These are phyloP conservation scores for Drosophila ironensis DNA, from an alignment of 1,140 invertebrate species.

Conservation along the genomic window DNA sequence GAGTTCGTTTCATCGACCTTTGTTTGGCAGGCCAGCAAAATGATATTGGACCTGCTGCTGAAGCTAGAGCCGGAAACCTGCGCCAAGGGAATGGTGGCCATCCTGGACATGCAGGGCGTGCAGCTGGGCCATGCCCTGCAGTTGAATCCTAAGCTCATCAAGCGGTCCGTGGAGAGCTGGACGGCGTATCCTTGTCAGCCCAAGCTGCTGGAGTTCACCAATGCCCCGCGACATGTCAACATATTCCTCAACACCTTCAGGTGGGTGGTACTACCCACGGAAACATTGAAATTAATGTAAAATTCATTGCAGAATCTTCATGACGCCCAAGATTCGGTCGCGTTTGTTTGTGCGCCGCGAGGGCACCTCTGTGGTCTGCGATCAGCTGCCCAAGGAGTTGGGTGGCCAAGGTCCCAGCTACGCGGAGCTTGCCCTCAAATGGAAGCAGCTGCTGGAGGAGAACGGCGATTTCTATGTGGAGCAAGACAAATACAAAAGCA, in stretches of 20 bases:
- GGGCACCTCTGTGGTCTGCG: constrained; percentile 81
- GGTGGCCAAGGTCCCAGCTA: constrained; percentile 84
- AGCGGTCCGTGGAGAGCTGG: constrained; percentile 85
- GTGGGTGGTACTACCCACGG: constrained; percentile 30
- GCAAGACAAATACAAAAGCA: constrained; percentile 84
- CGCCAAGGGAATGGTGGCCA: constrained; percentile 84
- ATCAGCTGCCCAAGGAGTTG: constrained; percentile 84
- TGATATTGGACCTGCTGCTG: constrained; percentile 84
- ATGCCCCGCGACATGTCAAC: constrained; percentile 87
- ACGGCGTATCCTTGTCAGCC: constrained; percentile 88
- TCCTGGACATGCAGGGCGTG: constrained; percentile 85
- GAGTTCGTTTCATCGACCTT: neutral
- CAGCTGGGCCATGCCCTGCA: constrained; percentile 85
- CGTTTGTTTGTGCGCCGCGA: constrained; percentile 83
- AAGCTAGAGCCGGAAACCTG: constrained; percentile 83
- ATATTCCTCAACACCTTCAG: constrained; percentile 87
- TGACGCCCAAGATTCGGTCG: constrained; percentile 86
- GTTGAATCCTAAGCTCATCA: constrained; percentile 84
- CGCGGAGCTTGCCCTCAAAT: constrained; percentile 83
- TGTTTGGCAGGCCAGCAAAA: constrained; percentile 82
- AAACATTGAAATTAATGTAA: neutral
- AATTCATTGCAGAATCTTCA: constrained; percentile 83
- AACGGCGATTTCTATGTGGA: constrained; percentile 84
- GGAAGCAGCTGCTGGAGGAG: constrained; percentile 83
- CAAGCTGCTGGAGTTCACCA: constrained; percentile 87